A percentile compares a stretch with the other conserved stretches of the same genome.
phyloP scores from a whole-genome alignment of 2,797 vertebrate genomes.

The Chaunax sp. region DNA sequence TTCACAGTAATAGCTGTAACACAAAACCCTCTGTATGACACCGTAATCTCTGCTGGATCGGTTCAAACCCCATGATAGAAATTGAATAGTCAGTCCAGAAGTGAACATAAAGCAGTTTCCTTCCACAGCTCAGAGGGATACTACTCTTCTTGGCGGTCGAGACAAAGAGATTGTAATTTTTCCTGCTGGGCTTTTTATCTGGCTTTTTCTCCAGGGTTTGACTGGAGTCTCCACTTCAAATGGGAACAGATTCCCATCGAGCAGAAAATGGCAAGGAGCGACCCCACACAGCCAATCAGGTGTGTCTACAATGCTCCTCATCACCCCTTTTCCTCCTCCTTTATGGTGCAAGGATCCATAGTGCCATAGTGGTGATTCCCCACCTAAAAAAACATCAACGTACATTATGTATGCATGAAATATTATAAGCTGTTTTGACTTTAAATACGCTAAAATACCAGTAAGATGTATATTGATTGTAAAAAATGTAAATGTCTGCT shows the following conservation, averaged over 20 bases:
- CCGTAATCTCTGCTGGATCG: background rate
- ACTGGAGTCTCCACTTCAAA: slow-evolving; percentile 99
- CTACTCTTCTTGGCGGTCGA: background rate
- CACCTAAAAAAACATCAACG: too few species aligned
- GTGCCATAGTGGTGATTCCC: too few species aligned
- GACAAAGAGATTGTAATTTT: background rate
- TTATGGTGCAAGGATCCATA: too few species aligned
- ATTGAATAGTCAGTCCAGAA: background rate
- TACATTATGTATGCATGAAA: too few species aligned
- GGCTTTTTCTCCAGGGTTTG: slow-evolving; percentile 86
- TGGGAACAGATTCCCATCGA: slow-evolving; percentile 99
- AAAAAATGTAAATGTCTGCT: background rate
- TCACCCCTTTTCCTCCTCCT: background rate
- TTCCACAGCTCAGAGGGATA: background rate
- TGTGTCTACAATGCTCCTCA: slow-evolving; percentile 35
- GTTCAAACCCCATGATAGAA: background rate
- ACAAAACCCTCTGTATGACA: slow-evolving; percentile 4
- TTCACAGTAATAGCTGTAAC: slow-evolving; percentile 27
- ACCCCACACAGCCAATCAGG: slow-evolving; percentile 96
- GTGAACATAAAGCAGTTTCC: background rate
- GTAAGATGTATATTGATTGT: too few species aligned
- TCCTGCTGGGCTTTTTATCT: slow-evolving; percentile 1
- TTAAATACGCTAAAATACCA: too few species aligned
- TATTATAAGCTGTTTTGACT: too few species aligned
- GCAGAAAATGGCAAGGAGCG: slow-evolving; percentile 96